Base-by-base conservation (phyloP, 2,797 vertebrate species). In the Gorsachius magnificus region DNA sequence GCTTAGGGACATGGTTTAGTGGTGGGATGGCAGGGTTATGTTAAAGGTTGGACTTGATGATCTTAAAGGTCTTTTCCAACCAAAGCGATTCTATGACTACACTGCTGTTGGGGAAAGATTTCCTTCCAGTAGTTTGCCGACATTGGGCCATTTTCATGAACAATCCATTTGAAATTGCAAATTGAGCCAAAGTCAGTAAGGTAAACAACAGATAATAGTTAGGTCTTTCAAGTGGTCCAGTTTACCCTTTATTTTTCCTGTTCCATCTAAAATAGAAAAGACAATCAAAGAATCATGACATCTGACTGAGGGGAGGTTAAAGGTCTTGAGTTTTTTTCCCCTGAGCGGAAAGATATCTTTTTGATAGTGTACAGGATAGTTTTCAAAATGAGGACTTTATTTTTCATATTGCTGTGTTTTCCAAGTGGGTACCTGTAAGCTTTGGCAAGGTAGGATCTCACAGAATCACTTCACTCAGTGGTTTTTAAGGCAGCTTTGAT, bases 381-480 rank as follows among this genome's bases (percentile, higher is more conserved):
- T 89, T 77, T 82, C 20, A 60, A 83, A 89, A 63, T 15, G 24
- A 75, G 24, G 54, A 45, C 35, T 82, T 70, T 17, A 36, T 81
- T 81, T 56, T 70, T 88, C 12, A 7, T 68, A 31, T 48, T 72
- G 46, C 33, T 76, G 1, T 33, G 10, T 13, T 95, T 88, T 58
- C 15, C 3, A 41, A 87, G 28, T 69, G 26, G 5, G 0, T 33
- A 10, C 0, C 0, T 38, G 10, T 58, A 58, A 86, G 8, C 58
- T 76, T 71, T 56, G 63, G 61, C 66, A 57, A 83, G 14, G 11
- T 56, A 7, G 8, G 28, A 11, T 64, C n/a, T 78, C 20, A 24
- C 6, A 57, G 38, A 64, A 81, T 60, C 28, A 3, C 36, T 83
- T 92, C 7, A 33, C 74, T 61, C 11, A 3, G 6, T 83, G 41